Base-by-base conservation (phyloP, 2,797 vertebrate genomes). In the Enteromius trimaculatus region DNA sequence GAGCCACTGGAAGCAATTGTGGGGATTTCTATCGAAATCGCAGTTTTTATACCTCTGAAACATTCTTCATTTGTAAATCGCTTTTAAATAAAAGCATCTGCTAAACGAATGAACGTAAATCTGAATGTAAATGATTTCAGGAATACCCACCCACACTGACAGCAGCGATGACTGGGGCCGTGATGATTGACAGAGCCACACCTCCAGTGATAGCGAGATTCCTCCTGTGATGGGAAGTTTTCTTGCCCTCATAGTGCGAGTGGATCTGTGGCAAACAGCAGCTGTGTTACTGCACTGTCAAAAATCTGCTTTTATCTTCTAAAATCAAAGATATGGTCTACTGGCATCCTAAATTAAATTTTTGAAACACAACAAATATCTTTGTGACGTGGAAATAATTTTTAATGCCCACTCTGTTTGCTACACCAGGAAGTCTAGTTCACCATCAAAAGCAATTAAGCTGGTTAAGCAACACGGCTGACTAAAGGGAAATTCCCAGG, bases 201-300 rank as follows among this genome's bases (percentile, higher is more conserved):
- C 97, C 98, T 3, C 98, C 98, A 0, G 98, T 99, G 86, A 99
- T 97, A 90, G 98, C 98, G 91, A 99, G 92, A 92, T 99, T 99
- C 90, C 97, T 95, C 88, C 96, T 95, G 93, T 99, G 98, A 84
- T 95, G 97, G 13, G 97, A 97, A 4, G 94, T 94, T 91, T 99
- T 99, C 94, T 96, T 97, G 83, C 97, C 96, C 87, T 99, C 97
- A 1, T 99, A 99, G 89, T 98, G 97, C 87, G 97, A 97, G 90
- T 99, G 97, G 89, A 99, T 99, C 98, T 99, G 94, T 74, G 14
- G n/a, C 51, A 34, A 82, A 81, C 19, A 68, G 23, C 21, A 82
- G 64, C 16, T 65, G 26, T 26, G 49, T 60, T 74, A 79, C 29
- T 65, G 17, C 1, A 55, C 19, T 6, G 44, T 74, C 31, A 80